phyloP scores from a whole-genome alignment of 2,113 vertebrate species.

The Steatornis caripensis region DNA sequence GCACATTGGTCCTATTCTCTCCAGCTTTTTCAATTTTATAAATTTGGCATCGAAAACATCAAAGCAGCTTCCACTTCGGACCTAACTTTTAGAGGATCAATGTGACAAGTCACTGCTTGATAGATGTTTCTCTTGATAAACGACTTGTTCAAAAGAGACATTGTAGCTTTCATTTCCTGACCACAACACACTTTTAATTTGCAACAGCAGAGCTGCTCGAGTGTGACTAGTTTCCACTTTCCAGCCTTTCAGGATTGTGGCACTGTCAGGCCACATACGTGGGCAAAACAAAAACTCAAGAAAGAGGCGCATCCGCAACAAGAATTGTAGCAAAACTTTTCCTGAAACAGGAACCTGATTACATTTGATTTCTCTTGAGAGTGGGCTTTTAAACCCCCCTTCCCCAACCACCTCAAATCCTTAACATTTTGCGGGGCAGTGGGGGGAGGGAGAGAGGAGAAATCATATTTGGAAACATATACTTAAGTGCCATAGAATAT shows the following conservation, averaged over 20 bases:
- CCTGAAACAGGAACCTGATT: neutral
- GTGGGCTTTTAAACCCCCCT: slow-evolving; percentile 22
- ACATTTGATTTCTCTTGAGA: slow-evolving; percentile 37
- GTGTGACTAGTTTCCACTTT: slow-evolving; percentile 74
- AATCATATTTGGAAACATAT: slow-evolving; percentile 39
- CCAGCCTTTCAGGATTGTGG: slow-evolving; percentile 67
- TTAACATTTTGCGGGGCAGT: slow-evolving; percentile 24
- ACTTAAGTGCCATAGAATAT: slow-evolving; percentile 48
- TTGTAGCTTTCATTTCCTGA: slow-evolving; percentile 88
- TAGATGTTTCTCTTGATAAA: slow-evolving; percentile 87
- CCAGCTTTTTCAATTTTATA: slow-evolving; percentile 73
- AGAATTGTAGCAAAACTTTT: slow-evolving; percentile 39
- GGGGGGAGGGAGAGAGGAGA: neutral
- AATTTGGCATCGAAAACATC: slow-evolving; percentile 81
- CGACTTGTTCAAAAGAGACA: slow-evolving; percentile 86
- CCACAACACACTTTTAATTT: slow-evolving; percentile 87
- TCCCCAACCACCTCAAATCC: slow-evolving; percentile 25
- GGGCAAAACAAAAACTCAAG: slow-evolving; percentile 70
- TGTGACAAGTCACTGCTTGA: slow-evolving; percentile 82
- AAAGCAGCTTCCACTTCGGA: slow-evolving; percentile 75
- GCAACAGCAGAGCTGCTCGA: slow-evolving; percentile 80
- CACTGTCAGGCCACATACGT: slow-evolving; percentile 68
- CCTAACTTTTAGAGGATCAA: slow-evolving; percentile 81
- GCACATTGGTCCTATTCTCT: slow-evolving; percentile 57
- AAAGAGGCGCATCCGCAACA: slow-evolving; percentile 30